A percentile compares a stretch with the other conserved stretches of the same genome.
These are phyloP conservation scores for Cyclophora albipunctata DNA, from an alignment of 2,888 invertebrate genomes.

Conservation along the genomic window DNA sequence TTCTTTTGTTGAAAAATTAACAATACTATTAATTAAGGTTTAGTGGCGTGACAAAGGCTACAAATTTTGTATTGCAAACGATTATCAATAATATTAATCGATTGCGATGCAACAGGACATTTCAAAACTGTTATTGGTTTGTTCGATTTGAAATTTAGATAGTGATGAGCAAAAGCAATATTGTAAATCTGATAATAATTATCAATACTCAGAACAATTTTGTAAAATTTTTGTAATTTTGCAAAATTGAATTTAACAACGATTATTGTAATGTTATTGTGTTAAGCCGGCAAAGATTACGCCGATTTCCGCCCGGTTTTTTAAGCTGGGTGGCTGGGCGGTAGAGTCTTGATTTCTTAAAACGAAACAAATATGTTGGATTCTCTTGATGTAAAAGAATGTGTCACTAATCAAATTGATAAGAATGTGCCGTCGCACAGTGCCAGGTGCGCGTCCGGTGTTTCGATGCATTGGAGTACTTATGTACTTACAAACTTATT, in stretches of 20 bases:
- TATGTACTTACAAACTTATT: too few relatives aligned
- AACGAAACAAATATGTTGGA: too few relatives aligned
- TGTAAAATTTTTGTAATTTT: conserved; percentile 3
- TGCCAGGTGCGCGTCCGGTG: conserved; percentile 68
- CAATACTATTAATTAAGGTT: conserved; percentile 64
- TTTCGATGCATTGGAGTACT: conserved; percentile 30
- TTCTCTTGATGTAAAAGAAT: conserved; percentile 2
- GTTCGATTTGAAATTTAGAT: conserved; percentile 30
- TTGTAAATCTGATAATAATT: not conserved
- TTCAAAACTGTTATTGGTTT: conserved; percentile 32
- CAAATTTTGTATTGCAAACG: conserved; percentile 37
- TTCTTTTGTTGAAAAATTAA: conserved; percentile 48
- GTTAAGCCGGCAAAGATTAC: too few relatives aligned
- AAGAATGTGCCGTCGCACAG: conserved; percentile 37
- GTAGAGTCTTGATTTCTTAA: too few relatives aligned
- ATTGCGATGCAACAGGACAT: conserved; percentile 25
- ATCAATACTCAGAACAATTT: conserved; percentile 8
- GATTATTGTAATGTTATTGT: too few relatives aligned
- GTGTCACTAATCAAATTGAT: conserved; percentile 26
- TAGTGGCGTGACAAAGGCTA: conserved; percentile 40
- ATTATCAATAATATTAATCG: conserved; percentile 29
- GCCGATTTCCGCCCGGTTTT: too few relatives aligned
- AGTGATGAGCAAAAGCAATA: conserved; percentile 10
- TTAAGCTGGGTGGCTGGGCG: too few relatives aligned
- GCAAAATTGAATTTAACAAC: not conserved